Evolutionary conservation across 1,140 invertebrate species (phyloP).

Genomic region (Zaprionus vittiger): DNA sequence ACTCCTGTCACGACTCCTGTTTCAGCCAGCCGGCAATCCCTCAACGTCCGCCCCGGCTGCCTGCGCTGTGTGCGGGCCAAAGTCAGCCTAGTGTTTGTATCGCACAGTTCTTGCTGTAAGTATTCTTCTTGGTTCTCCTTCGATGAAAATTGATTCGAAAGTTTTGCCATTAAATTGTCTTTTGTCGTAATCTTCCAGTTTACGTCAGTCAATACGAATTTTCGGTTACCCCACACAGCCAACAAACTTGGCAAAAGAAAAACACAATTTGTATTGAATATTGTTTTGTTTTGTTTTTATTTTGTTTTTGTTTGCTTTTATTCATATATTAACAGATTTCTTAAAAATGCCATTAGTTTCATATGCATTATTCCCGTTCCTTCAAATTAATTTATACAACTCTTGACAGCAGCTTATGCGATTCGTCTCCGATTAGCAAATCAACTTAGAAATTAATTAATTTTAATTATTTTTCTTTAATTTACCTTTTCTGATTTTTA

Average conservation of each 20-base stretch:
- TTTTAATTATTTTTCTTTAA: constrained; percentile 7
- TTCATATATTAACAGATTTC: constrained; percentile 81
- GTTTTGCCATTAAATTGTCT: constrained; percentile 81
- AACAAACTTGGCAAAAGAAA: background rate
- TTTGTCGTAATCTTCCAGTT: constrained; percentile 67
- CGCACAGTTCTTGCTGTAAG: constrained; percentile 23
- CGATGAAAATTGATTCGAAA: constrained; percentile 78
- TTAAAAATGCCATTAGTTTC: constrained; percentile 79
- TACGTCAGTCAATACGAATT: constrained; percentile 29
- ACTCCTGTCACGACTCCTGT: constrained; percentile 1
- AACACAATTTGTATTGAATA: constrained; percentile 20
- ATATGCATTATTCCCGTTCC: constrained; percentile 67
- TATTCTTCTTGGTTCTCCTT: constrained; percentile 35
- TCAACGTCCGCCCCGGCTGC: constrained; percentile 34
- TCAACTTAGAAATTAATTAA: constrained; percentile 45
- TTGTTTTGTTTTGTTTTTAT: constrained; percentile 47
- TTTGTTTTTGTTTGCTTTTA: constrained; percentile 57
- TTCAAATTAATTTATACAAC: constrained; percentile 61
- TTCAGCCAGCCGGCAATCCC: constrained; percentile 30
- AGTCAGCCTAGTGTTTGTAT: constrained; percentile 38
- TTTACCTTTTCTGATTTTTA: constrained; percentile 18
- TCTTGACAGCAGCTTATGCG: constrained; percentile 32
- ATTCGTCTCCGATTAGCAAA: constrained; percentile 51
- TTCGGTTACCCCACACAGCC: background rate
- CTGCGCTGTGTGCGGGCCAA: constrained; percentile 3